Evolutionary conservation across 2,113 vertebrate species (phyloP).

Genomic region (Barbus barbus): DNA sequence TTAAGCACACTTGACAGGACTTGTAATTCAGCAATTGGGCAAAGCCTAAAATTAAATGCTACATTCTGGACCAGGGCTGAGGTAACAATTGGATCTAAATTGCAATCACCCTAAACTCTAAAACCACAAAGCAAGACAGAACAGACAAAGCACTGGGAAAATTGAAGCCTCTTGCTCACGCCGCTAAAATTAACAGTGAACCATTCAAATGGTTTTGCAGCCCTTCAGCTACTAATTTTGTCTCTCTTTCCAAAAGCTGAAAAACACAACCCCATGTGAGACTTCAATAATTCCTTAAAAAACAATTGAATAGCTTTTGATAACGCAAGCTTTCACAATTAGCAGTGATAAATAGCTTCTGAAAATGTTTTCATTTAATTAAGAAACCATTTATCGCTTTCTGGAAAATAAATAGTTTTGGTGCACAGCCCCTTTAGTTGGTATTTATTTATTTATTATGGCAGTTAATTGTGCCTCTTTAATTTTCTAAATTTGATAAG

Average conservation of each 20-base stretch:
- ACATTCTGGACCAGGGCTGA: slow-evolving; percentile 21
- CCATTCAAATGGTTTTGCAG: slow-evolving; percentile 1
- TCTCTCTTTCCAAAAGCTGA: slow-evolving; percentile 20
- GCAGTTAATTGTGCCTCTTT: slow-evolving; percentile 1
- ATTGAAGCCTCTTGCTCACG: slow-evolving; percentile 23
- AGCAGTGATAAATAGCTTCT: slow-evolving; percentile 24
- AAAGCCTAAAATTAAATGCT: slow-evolving; percentile 31
- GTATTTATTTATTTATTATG: not conserved
- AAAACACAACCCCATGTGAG: slow-evolving; percentile 25
- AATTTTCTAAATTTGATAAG: slow-evolving; percentile 7
- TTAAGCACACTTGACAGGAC: slow-evolving; percentile 34
- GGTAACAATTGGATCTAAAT: slow-evolving; percentile 46
- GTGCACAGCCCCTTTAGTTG: not conserved
- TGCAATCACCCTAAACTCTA: slow-evolving; percentile 46
- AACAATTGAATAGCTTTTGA: slow-evolving; percentile 26
- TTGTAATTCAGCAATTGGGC: not conserved
- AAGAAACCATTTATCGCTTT: slow-evolving; percentile 5
- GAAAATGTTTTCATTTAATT: slow-evolving; percentile 15
- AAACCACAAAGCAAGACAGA: slow-evolving; percentile 28
- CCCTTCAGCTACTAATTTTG: slow-evolving; percentile 4
- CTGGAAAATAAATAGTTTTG: not conserved
- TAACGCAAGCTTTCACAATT: slow-evolving; percentile 26
- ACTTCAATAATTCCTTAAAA: slow-evolving; percentile 28
- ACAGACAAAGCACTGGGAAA: not conserved
- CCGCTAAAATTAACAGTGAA: slow-evolving; percentile 27